These are phyloP conservation scores for Lutjanus erythropterus DNA, from an alignment of 2,113 vertebrate genomes.

Conservation along the genomic window DNA sequence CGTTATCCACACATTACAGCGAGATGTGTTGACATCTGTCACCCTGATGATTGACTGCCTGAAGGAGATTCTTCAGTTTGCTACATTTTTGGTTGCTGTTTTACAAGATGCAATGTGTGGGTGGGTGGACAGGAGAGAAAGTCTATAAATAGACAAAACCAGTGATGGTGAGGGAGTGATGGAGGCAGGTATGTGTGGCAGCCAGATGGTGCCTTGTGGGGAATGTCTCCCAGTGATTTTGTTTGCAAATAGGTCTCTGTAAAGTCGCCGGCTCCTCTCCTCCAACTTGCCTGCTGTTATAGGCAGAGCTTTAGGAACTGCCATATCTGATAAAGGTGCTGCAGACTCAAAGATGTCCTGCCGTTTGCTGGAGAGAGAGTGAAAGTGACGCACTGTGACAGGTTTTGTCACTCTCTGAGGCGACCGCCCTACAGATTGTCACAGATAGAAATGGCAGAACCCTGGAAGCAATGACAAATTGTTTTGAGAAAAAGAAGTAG, in stretches of 20 bases:
- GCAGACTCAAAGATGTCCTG: constrained; percentile 75
- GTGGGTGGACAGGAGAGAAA: constrained; percentile 62
- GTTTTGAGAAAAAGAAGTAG: constrained; percentile 67
- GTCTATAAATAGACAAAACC: constrained; percentile 76
- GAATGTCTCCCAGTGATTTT: constrained; percentile 82
- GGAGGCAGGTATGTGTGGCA: constrained; percentile 77
- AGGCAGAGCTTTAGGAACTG: constrained; percentile 77
- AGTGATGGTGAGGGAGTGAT: constrained; percentile 68
- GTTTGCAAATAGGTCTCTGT: constrained; percentile 83
- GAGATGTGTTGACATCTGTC: constrained; percentile 65
- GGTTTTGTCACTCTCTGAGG: constrained; percentile 82
- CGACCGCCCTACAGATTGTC: constrained; percentile 77
- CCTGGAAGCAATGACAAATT: constrained; percentile 78
- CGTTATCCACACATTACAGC: constrained; percentile 60
- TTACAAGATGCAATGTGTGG: constrained; percentile 66
- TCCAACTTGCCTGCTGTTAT: constrained; percentile 70
- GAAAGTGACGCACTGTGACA: constrained; percentile 77
- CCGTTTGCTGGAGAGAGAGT: constrained; percentile 67
- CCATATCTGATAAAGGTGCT: constrained; percentile 82
- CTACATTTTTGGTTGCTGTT: constrained; percentile 67
- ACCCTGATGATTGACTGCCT: constrained; percentile 68
- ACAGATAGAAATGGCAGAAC: constrained; percentile 78
- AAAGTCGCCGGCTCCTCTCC: constrained; percentile 71
- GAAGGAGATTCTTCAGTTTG: constrained; percentile 65
- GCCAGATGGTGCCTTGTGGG: constrained; percentile 83